These are phyloP conservation scores for Hemibagrus wyckioides DNA, from an alignment of 2,113 vertebrate species.

Conservation along the genomic window DNA sequence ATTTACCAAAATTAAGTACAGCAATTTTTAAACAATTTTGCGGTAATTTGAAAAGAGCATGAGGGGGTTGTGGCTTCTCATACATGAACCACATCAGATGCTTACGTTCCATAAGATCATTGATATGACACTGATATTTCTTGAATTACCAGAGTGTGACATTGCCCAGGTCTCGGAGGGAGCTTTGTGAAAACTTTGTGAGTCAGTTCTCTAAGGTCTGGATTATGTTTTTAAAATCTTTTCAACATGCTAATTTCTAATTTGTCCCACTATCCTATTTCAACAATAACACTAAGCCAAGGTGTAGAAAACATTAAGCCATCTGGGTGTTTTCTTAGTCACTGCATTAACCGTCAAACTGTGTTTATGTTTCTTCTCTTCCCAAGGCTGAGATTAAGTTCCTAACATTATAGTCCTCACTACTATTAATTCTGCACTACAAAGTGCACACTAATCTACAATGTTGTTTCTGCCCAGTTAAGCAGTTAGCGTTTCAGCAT, in stretches of 20 bases:
- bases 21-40: too few relatives aligned
- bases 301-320: conserved; percentile 46
- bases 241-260: conserved; percentile 52
- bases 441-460: conserved; percentile 23
- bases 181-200: conserved; percentile 13
- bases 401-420: conserved; percentile 48
- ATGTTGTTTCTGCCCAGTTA: conserved; percentile 22
- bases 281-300: conserved; percentile 49
- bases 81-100: background rate
- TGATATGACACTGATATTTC: conserved; percentile 26
- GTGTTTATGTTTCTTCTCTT: conserved; percentile 56
- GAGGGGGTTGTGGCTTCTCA: background rate
- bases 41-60: conserved; percentile 8
- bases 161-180: conserved; percentile 32
- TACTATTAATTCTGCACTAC: conserved; percentile 40
- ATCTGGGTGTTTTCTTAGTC: conserved; percentile 52
- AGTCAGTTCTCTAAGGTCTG: conserved; percentile 30
- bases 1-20: background rate
- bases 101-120: background rate
- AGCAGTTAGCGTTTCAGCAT: conserved; percentile 30
- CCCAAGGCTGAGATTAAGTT: conserved; percentile 58
- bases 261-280: conserved; percentile 52
- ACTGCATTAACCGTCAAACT: conserved; percentile 32
- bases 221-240: conserved; percentile 42
- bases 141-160: conserved; percentile 25